Evolutionary conservation across 1,140 invertebrate species (phyloP).

Genomic region (Magallana gigas): DNA sequence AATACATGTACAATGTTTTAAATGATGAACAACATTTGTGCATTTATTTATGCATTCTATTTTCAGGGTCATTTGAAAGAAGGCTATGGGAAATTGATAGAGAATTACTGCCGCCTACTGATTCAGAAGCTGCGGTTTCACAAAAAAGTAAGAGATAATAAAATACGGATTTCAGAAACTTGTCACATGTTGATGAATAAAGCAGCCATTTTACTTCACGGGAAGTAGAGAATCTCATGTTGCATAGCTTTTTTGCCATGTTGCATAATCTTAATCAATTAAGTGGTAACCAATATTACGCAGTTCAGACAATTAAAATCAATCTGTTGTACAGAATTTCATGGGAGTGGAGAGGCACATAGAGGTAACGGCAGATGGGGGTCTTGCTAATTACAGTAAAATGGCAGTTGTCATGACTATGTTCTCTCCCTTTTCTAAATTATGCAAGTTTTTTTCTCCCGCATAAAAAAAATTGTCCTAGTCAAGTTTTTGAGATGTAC

Average conservation of each 20-base stretch:
- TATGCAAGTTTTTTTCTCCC: too few relatives aligned
- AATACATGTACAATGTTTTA: too few relatives aligned
- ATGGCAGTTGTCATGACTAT: too few relatives aligned
- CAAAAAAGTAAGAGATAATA: conserved; percentile 78
- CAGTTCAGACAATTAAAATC: background rate
- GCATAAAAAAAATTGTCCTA: too few relatives aligned
- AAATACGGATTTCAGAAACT: background rate
- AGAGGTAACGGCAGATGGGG: background rate
- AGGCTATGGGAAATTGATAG: conserved; percentile 94
- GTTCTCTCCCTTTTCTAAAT: too few relatives aligned
- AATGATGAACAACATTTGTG: too few relatives aligned
- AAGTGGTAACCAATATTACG: background rate
- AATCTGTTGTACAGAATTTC: background rate
- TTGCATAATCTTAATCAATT: background rate
- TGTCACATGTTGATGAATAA: too few relatives aligned
- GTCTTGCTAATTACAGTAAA: background rate
- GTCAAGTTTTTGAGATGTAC: too few relatives aligned
- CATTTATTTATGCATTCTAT: conserved; percentile 14
- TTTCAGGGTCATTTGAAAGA: conserved; percentile 89
- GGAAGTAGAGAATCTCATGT: background rate
- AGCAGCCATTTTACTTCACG: too few relatives aligned
- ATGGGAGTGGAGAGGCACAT: background rate
- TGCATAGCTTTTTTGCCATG: background rate
- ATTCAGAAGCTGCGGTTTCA: conserved; percentile 96
- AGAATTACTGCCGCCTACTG: conserved; percentile 90